Percentiles rank a stretch among this genome's conserved stretches.
Conservation (phyloP, 2,888 invertebrate genomes). For the Cheilosia variabilis region DNA sequence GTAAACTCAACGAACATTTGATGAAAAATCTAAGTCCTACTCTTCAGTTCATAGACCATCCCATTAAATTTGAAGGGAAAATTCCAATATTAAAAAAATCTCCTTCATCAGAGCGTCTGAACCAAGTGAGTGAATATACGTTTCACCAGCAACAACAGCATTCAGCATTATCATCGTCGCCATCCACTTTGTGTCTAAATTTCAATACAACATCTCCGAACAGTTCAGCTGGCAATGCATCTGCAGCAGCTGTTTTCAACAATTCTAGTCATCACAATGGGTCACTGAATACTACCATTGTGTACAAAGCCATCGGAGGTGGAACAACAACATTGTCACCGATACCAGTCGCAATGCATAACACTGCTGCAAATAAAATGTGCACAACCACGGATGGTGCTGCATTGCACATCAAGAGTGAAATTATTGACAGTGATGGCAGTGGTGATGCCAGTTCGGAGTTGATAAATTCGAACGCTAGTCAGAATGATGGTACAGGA, state of each 20-base stretch:
- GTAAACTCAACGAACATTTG: conserved; percentile 79
- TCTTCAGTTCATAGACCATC: conserved; percentile 81
- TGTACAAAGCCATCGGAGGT: conserved; percentile 73
- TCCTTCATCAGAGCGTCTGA: conserved; percentile 55
- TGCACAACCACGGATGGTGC: conserved; percentile 79
- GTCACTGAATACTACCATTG: conserved; percentile 65
- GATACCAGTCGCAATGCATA: conserved; percentile 77
- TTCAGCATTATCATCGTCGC: conserved; percentile 55
- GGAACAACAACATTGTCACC: conserved; percentile 78
- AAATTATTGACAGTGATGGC: conserved; percentile 77
- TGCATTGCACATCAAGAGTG: conserved; percentile 81
- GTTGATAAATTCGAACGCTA: conserved; percentile 71
- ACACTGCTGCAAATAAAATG: conserved; percentile 73
- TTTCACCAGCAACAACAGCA: conserved; percentile 43
- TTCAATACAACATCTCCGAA: conserved; percentile 57
- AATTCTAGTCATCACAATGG: conserved; percentile 68
- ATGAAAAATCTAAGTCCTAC: conserved; percentile 79
- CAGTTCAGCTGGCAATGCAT: conserved; percentile 54
- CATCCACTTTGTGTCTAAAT: conserved; percentile 64
- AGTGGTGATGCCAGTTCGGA: conserved; percentile 78
- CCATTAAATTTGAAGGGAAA: conserved; percentile 83
- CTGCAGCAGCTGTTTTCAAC: conserved; percentile 75
- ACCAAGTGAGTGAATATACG: conserved; percentile 44
- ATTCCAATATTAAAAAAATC: conserved; percentile 82
- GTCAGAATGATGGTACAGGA: conserved; percentile 77